phyloP scores from a whole-genome alignment of 2,888 invertebrate genomes.

The Xanthia icteritia region DNA sequence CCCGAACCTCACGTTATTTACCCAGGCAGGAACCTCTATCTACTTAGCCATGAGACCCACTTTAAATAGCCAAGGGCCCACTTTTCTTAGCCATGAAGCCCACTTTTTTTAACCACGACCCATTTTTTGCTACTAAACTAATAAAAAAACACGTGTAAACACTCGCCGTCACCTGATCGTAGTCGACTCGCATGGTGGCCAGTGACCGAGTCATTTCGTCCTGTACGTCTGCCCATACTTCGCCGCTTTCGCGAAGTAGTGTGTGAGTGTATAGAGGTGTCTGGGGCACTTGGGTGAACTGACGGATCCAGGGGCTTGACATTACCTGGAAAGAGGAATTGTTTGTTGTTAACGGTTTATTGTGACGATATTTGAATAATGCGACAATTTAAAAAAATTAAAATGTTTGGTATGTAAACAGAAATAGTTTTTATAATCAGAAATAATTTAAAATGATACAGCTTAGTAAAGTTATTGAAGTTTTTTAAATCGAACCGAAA shows the following conservation, averaged over 20 bases:
- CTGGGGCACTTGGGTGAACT: slow-evolving; percentile 97
- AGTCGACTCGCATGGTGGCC: slow-evolving; percentile 99
- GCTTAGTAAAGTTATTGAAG: too few relatives aligned
- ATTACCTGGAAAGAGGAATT: slow-evolving; percentile 78
- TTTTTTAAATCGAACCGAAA: too few relatives aligned
- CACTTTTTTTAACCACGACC: neutral
- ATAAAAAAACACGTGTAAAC: slow-evolving; percentile 25
- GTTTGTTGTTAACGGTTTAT: too few relatives aligned
- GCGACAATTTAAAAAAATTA: too few relatives aligned
- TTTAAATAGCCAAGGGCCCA: too few relatives aligned
- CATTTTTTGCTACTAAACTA: neutral
- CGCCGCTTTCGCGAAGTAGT: slow-evolving; percentile 97
- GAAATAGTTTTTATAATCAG: too few relatives aligned
- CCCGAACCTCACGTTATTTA: neutral
- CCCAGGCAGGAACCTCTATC: accelerated
- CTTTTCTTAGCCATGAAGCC: too few relatives aligned
- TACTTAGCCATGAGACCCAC: neutral
- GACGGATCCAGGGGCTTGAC: slow-evolving; percentile 86
- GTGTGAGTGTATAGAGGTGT: slow-evolving; percentile 98
- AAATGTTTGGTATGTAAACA: too few relatives aligned
- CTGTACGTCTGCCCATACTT: slow-evolving; percentile 99
- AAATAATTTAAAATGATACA: too few relatives aligned
- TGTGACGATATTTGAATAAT: too few relatives aligned
- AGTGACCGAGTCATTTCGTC: slow-evolving; percentile 99
- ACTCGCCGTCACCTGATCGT: slow-evolving; percentile 93